These are phyloP conservation scores for Mus caroli DNA, from an alignment of 2,797 vertebrate genomes.

Conservation along the genomic window DNA sequence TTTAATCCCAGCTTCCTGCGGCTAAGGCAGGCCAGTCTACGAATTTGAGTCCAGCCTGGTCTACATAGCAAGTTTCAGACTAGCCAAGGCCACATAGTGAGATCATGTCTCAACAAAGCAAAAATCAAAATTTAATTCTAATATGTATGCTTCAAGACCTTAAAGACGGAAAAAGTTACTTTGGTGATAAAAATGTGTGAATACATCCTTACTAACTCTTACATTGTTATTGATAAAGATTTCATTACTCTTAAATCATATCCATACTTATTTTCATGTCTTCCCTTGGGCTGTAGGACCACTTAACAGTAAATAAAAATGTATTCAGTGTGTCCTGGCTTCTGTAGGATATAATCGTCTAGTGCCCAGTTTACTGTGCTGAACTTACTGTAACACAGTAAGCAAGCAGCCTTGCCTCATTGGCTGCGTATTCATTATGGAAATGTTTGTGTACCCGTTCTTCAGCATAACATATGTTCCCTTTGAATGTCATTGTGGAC, in stretches of 20 bases:
- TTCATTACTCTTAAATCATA: not conserved
- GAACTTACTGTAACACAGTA: not conserved
- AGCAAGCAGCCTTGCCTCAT: not conserved
- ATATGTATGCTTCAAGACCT: not conserved
- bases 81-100: not conserved
- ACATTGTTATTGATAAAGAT: not conserved
- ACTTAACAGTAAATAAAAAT: not conserved
- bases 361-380: not conserved
- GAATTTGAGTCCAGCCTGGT: not conserved
- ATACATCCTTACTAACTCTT: not conserved
- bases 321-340: not conserved
- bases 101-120: not conserved
- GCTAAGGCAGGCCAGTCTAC: not conserved
- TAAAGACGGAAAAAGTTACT: not conserved
- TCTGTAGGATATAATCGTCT: not conserved
- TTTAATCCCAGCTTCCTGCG: not conserved
- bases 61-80: not conserved
- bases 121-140: not conserved
- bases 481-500: not conserved
- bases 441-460: not conserved
- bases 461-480: not conserved
- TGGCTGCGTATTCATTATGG: not conserved
- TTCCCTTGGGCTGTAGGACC: not conserved
- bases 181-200: slow-evolving; percentile 36
- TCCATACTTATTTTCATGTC: not conserved